phyloP scores from a whole-genome alignment of 2,888 invertebrate genomes.

The Belgica antarctica region DNA sequence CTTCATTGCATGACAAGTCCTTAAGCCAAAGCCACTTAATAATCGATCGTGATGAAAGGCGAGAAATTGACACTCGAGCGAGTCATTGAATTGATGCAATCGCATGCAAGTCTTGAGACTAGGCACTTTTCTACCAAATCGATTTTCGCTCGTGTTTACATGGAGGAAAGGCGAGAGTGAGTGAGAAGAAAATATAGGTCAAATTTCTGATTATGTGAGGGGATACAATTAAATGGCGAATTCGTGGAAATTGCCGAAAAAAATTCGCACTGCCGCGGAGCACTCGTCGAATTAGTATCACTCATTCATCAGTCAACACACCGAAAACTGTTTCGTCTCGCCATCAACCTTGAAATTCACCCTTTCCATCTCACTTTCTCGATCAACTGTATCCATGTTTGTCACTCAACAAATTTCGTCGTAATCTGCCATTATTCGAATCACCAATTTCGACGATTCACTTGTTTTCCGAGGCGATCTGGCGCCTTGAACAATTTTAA shows the following conservation, averaged over 20 bases:
- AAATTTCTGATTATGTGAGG: background rate
- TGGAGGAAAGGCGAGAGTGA: background rate
- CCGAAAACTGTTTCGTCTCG: background rate
- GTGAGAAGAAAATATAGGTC: slow-evolving; percentile 3
- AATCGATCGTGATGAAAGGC: background rate
- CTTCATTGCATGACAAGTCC: background rate
- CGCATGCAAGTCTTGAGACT: background rate
- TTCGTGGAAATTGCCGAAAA: background rate
- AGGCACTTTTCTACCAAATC: background rate
- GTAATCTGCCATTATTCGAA: background rate
- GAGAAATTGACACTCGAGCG: background rate
- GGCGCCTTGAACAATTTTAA: no score
- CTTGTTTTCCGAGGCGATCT: no score
- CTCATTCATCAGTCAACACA: background rate
- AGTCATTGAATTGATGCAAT: background rate
- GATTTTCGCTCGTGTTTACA: background rate
- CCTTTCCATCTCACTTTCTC: background rate
- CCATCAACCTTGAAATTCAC: background rate
- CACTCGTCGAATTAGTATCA: background rate
- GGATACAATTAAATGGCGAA: background rate
- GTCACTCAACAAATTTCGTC: background rate
- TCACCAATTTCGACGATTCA: no score
- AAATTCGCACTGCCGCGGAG: background rate
- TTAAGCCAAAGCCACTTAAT: background rate
- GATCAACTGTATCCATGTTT: slow-evolving; percentile 1